Base-by-base conservation (phyloP, 2,797 vertebrate genomes). In the Kryptolebias ocellatus region DNA sequence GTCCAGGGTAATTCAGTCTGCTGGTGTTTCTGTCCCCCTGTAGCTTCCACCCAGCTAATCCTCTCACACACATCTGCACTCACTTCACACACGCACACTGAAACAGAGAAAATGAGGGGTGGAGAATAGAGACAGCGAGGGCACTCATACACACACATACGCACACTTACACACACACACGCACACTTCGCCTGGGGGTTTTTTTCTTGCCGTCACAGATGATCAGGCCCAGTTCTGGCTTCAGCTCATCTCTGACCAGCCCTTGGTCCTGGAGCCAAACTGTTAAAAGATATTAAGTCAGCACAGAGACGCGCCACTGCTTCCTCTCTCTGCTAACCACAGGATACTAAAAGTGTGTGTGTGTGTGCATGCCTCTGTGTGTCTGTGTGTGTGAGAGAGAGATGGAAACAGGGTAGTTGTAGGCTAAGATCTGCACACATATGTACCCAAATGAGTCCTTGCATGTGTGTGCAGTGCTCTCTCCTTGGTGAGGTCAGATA, bases 281-380 rank as follows among this genome's bases (percentile, higher is more conserved):
- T 92, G 92, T 90, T 93, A 91, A 89, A 92, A 90, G 87, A 91
- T 90, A 91, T 92, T 93, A 92, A 93, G 87, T 92, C 92, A 92
- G 91, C 87, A 88, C 57, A 83, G 89, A 87, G 88, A 90, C 86
- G 76, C 85, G 29, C 83, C 88, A 78, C 85, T 91, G 89, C 87
- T 81, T 89, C 88, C 85, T 85, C 88, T 84, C 85, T 68, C 78
- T 82, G 73, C 85, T 74, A 82, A 87, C 89, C 89, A 89, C 85
- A 77, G 84, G 87, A 88, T 81, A 81, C 76, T 76, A 50, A 66
- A 78, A 67, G 51, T 67, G 80, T 74, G 59, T 60, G 69, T 17
- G 51, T 27, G 67, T 14, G n/a, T 45, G 53, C 54, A 37, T 20
- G 27, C 39, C 16, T 50, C 17, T 56, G 37, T 67, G 76, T 74